A percentile compares a stretch with the other conserved stretches of the same genome.
These are phyloP conservation scores for Linhomoeus sp. DNA, from an alignment of 2,888 invertebrate species.

Conservation along the genomic window DNA sequence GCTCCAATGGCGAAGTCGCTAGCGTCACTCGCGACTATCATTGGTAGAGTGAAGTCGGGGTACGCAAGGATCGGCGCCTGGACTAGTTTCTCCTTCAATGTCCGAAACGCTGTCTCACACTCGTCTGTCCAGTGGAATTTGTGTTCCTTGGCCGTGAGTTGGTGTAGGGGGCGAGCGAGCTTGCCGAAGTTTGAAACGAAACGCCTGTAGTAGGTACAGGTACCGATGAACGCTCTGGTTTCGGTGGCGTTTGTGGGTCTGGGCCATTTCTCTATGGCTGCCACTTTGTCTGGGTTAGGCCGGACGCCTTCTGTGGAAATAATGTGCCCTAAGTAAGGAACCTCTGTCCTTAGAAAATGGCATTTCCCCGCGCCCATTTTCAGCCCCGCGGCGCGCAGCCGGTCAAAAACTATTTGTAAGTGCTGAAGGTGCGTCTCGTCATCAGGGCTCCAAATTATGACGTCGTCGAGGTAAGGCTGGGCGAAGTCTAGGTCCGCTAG, in stretches of 20 bases:
- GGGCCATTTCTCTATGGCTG: not conserved
- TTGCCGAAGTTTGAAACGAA: not conserved
- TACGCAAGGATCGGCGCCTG: not conserved
- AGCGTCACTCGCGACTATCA: not conserved
- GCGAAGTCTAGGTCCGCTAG: too few species aligned
- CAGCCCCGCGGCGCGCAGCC: slow-evolving; percentile 27
- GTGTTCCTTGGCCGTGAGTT: not conserved
- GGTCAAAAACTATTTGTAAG: too few species aligned
- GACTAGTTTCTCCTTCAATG: not conserved
- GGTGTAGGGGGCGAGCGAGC: not conserved
- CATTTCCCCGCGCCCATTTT: slow-evolving; percentile 12
- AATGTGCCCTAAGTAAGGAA: slow-evolving; percentile 11
- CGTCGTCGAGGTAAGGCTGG: too few species aligned
- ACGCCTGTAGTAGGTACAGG: not conserved
- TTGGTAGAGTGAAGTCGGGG: not conserved
- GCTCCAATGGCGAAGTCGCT: too few species aligned
- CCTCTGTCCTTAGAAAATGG: slow-evolving; percentile 4
- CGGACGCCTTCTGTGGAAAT: not conserved
- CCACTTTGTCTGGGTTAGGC: not conserved
- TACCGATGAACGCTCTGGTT: not conserved
- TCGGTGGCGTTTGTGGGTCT: not conserved
- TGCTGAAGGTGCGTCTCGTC: too few species aligned
- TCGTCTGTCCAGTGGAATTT: not conserved
- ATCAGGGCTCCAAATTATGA: too few species aligned
- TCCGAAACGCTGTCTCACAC: not conserved